phyloP scores from a whole-genome alignment of 2,113 vertebrate species.

The Ceyx cyanopectus region DNA sequence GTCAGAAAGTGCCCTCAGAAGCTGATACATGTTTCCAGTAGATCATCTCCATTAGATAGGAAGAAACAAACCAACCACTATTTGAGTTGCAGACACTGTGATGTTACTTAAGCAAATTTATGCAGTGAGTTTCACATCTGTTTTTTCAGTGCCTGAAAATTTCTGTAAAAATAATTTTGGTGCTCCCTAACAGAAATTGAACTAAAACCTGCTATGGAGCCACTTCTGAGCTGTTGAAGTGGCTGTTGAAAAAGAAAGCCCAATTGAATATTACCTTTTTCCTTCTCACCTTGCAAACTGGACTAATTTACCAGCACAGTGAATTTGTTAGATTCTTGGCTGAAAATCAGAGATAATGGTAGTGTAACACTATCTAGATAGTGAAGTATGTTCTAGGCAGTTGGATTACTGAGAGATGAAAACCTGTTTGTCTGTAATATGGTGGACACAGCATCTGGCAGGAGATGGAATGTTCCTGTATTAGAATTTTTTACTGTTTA shows the following conservation, averaged over 20 bases:
- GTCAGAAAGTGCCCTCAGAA: neutral
- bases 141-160: neutral
- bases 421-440: neutral
- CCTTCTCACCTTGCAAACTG: neutral
- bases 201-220: neutral
- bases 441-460: neutral
- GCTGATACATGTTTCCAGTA: neutral
- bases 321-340: neutral
- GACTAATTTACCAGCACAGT: neutral
- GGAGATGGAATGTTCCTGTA: neutral
- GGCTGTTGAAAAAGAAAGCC: neutral
- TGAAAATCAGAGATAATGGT: neutral
- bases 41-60: neutral
- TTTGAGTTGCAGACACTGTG: neutral
- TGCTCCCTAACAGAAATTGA: too few relatives aligned
- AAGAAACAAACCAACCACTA: neutral
- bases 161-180: neutral
- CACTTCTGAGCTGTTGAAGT: neutral
- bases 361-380: neutral
- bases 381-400: neutral
- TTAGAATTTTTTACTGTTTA: neutral
- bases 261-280: neutral
- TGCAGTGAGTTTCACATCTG: neutral
- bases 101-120: neutral
- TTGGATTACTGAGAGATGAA: neutral